A percentile compares a stretch with the other conserved stretches of the same genome.
phyloP scores from a whole-genome alignment of 1,140 invertebrate species.

The Wiebesia pumilae region DNA sequence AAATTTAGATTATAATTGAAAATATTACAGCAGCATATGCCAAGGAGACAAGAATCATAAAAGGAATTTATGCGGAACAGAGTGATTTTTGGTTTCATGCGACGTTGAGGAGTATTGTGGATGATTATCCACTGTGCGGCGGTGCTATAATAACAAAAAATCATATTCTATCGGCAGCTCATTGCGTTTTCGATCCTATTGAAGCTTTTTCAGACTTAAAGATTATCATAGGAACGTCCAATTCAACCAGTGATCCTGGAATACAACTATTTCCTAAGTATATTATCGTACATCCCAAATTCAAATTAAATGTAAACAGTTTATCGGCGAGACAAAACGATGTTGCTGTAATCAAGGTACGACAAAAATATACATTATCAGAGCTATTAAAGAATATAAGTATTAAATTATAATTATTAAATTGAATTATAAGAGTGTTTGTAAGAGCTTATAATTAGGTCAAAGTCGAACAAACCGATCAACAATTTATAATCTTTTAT shows the following conservation, averaged over 20 bases:
- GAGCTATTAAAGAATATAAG: no score
- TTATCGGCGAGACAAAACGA: neutral
- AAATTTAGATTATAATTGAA: neutral
- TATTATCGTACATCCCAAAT: neutral
- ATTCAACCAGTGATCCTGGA: neutral
- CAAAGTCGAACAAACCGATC: no score
- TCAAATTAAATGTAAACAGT: neutral
- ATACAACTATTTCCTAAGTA: neutral
- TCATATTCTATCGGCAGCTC: neutral
- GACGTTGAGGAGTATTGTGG: neutral
- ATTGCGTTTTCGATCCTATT: neutral
- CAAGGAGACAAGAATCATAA: neutral
- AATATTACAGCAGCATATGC: neutral
- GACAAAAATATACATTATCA: neutral
- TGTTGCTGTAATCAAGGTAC: neutral
- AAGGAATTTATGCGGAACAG: neutral
- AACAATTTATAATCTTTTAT: no score
- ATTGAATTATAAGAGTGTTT: no score
- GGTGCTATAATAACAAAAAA: neutral
- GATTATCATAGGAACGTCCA: neutral
- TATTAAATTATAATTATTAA: no score
- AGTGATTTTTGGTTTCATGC: neutral
- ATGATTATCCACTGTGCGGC: neutral
- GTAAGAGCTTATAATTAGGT: no score
- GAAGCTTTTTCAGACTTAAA: neutral